These are phyloP conservation scores for Phalacrocorax carbo DNA, from an alignment of 2,113 vertebrate genomes.

Conservation along the genomic window DNA sequence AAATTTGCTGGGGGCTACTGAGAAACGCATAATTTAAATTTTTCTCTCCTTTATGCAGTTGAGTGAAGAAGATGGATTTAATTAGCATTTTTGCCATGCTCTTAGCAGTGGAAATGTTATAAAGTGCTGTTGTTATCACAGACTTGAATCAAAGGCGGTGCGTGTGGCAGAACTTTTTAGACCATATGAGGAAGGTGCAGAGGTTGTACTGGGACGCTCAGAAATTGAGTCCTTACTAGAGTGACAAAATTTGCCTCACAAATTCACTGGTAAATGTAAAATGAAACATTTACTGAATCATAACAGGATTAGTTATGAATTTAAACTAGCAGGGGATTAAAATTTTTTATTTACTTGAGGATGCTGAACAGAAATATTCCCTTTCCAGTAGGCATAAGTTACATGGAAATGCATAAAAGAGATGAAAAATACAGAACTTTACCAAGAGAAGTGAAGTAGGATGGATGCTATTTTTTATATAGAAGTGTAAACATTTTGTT, in stretches of 20 bases:
- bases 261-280: slow-evolving; percentile 23
- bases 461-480: not conserved
- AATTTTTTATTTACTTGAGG: not conserved
- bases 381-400: not conserved
- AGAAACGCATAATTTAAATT: not conserved
- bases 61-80: slow-evolving; percentile 36
- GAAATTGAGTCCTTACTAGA: not conserved
- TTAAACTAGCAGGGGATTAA: slow-evolving; percentile 18
- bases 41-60: not conserved
- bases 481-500: not conserved
- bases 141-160: not conserved
- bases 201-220: not conserved
- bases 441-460: not conserved
- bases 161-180: not conserved
- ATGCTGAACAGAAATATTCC: not conserved
- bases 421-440: not conserved
- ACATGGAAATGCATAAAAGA: not conserved
- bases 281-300: slow-evolving; percentile 17
- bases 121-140: not conserved
- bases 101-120: not conserved
- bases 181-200: not conserved
- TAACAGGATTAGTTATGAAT: slow-evolving; percentile 7
- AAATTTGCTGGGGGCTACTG: slow-evolving; percentile 20
- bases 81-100: not conserved
- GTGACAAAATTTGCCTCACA: slow-evolving; percentile 34